Base-by-base conservation (phyloP, 2,797 vertebrate species). In the Buphagus erythrorhynchus region DNA sequence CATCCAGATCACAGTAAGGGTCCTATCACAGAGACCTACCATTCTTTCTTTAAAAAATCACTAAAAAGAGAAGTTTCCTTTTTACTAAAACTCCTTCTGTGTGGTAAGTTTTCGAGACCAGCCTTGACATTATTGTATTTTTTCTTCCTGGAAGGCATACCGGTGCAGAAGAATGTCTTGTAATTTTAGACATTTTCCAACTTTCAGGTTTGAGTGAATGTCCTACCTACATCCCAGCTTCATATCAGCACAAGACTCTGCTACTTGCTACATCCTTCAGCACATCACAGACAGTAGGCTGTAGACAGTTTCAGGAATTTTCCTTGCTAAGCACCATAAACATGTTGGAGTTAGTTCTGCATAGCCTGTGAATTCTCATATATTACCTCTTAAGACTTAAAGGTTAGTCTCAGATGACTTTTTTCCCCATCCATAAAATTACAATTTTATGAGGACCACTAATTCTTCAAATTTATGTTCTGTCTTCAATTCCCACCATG, bases 401-500 rank as follows among this genome's bases (percentile, higher is more conserved):
- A 73, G 45, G 10, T 16, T 78, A 24, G 14, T 84, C 69, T 93
- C 77, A 76, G 40, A 72, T 40, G 49, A 51, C 51, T 88, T 48
- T 43, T 88, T 93, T 91, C 13, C 29, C 40, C 22, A 58, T n/a
- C n/a, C 31, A 85, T 76, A 67, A 81, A 81, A 84, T 46, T 51
- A 48, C 76, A 81, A 81, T 72, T 51, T 78, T 92, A 87, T 38
- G 71, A 94, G 31, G n/a, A 76, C 35, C 51, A 59, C 33, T 93
- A 76, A 59, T 81, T 94, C 87, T 92, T 82, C 66, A 94, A 82
- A 62, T 66, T 81, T 81, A 79, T 82, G 18, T 81, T 94, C 35
- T 35, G 35, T 54, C 25, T 93, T 93, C 35, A 88, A 11, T 46
- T 92, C 57, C 24, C 35, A 90, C 10, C 16, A 33, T 62, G 25